phyloP scores from a whole-genome alignment of 2,888 invertebrate genomes.

The Agrilus biguttatus region DNA sequence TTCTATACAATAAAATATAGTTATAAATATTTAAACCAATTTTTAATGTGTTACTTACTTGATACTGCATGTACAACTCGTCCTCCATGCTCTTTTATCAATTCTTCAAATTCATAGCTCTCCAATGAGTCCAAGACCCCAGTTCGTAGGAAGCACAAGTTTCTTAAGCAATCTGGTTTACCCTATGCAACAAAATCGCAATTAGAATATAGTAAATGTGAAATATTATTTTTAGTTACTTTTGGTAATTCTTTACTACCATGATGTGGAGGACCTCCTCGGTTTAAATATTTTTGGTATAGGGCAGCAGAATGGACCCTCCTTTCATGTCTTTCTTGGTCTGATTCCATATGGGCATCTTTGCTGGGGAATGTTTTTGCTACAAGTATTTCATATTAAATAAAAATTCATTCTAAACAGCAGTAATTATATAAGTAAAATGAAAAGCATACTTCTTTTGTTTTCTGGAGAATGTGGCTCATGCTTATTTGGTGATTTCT shows the following conservation, averaged over 20 bases:
- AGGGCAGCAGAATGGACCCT: slow-evolving; percentile 47
- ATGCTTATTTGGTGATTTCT: slow-evolving; percentile 2
- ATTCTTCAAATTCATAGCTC: slow-evolving; percentile 57
- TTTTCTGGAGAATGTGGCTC: slow-evolving; percentile 4
- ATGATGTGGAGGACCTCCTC: slow-evolving; percentile 66
- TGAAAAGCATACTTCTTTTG: no score
- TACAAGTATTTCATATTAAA: slow-evolving; percentile 12
- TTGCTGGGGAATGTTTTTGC: slow-evolving; percentile 20
- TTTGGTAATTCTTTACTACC: slow-evolving; percentile 74
- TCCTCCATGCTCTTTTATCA: slow-evolving; percentile 71
- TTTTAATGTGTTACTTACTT: slow-evolving; percentile 28
- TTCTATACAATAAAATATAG: slow-evolving; percentile 14
- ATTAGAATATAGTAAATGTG: not conserved
- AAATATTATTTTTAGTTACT: slow-evolving; percentile 31
- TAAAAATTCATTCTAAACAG: not conserved
- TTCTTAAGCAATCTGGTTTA: slow-evolving; percentile 52
- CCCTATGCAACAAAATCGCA: slow-evolving; percentile 40
- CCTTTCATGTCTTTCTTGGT: slow-evolving; percentile 55
- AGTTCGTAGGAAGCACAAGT: slow-evolving; percentile 61
- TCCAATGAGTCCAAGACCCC: slow-evolving; percentile 83
- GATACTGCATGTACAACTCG: slow-evolving; percentile 58
- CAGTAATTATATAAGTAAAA: not conserved
- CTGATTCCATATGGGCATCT: slow-evolving; percentile 32
- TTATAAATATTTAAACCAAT: not conserved
- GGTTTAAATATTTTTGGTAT: slow-evolving; percentile 63